phyloP scores from a whole-genome alignment of 1,140 invertebrate genomes.

The fruit fly (Drosophila melanogaster) region DNA sequence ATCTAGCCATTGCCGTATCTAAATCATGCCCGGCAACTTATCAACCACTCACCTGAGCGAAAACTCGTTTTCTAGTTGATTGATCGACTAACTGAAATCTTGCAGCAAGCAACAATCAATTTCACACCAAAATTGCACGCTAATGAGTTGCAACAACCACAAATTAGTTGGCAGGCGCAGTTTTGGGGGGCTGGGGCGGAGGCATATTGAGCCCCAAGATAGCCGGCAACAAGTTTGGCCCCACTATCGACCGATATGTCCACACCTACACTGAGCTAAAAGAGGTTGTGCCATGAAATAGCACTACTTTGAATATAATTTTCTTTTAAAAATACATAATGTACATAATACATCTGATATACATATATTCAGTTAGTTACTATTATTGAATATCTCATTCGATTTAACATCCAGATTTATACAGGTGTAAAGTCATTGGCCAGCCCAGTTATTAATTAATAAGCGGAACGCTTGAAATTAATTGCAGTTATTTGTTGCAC shows the following conservation, averaged over 20 bases:
- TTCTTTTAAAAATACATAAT: no score
- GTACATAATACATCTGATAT: no score
- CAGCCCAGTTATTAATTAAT: constrained; percentile 71
- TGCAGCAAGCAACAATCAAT: constrained; percentile 47
- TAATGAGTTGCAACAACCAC: constrained; percentile 48
- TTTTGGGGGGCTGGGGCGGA: neutral
- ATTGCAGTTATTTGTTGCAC: constrained; percentile 73
- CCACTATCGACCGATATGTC: neutral
- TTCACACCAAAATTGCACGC: constrained; percentile 51
- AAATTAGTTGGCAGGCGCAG: constrained; percentile 28
- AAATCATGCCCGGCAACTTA: constrained; percentile 31
- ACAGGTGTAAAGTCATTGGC: constrained; percentile 6
- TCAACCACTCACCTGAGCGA: constrained; percentile 24
- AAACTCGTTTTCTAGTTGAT: constrained; percentile 37
- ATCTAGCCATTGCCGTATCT: constrained; percentile 20
- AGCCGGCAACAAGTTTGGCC: constrained; percentile 25
- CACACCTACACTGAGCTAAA: constrained; percentile 7
- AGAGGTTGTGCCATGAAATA: no score
- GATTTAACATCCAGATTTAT: neutral
- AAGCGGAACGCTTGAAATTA: constrained; percentile 69
- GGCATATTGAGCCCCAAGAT: constrained; percentile 7
- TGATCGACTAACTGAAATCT: constrained; percentile 47
- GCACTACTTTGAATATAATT: no score
- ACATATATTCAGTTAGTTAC: no score
- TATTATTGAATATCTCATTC: no score